These are phyloP conservation scores for Phyto melanocephala DNA, from an alignment of 2,888 invertebrate species.

Conservation along the genomic window DNA sequence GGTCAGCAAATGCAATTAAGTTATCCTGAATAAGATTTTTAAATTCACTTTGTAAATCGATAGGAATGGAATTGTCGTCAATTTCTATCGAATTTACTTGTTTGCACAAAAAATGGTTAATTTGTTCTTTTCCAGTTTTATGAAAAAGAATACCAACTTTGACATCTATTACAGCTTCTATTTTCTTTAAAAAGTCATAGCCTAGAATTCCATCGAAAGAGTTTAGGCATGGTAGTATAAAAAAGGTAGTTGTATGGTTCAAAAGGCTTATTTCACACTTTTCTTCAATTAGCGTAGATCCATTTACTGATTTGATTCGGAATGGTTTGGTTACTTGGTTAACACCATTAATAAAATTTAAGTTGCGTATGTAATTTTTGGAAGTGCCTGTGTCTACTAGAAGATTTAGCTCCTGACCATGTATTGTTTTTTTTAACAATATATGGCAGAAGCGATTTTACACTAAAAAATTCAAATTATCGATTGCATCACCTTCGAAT, in stretches of 20 bases:
- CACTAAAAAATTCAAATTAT: conserved; percentile 39
- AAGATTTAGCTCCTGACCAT: conserved; percentile 17
- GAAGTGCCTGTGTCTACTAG: conserved; percentile 35
- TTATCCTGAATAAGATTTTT: background rate
- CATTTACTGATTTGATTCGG: conserved; percentile 52
- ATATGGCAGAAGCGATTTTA: conserved; percentile 41
- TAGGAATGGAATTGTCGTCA: background rate
- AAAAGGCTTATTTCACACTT: conserved; percentile 35
- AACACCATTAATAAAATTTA: conserved; percentile 19
- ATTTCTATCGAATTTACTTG: conserved; percentile 1
- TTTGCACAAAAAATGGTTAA: conserved; percentile 25
- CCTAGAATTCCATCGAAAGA: conserved; percentile 45
- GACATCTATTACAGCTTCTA: conserved; percentile 47
- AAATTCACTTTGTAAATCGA: background rate
- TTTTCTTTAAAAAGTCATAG: conserved; percentile 53
- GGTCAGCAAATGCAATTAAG: conserved; percentile 8
- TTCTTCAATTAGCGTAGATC: background rate
- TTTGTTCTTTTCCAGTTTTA: conserved; percentile 19
- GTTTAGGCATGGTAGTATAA: conserved; percentile 10
- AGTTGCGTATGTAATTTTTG: conserved; percentile 33
- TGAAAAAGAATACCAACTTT: conserved; percentile 35
- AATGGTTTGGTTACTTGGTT: conserved; percentile 16
- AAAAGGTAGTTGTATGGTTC: conserved; percentile 42
- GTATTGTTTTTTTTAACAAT: conserved; percentile 11
- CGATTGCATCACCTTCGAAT: background rate